Evolutionary conservation across 2,888 invertebrate genomes (phyloP).

Genomic region (Idaea biselata): DNA sequence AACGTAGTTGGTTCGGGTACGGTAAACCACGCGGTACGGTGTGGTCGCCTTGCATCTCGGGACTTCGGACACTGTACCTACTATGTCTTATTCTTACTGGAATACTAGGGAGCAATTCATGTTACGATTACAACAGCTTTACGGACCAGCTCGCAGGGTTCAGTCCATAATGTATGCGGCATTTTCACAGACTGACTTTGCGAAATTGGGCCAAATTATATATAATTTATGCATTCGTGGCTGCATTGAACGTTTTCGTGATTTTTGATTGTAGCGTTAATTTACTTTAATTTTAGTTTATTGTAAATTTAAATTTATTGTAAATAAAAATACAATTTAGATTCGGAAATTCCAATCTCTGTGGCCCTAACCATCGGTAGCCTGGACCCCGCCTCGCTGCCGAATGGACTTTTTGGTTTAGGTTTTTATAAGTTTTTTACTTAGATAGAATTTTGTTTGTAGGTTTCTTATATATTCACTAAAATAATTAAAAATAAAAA

Average conservation of each 20-base stretch:
- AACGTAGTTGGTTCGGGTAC: slow-evolving; percentile 25
- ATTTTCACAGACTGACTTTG: neutral
- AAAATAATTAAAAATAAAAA: too few relatives aligned
- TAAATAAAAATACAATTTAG: too few relatives aligned
- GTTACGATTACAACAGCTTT: neutral
- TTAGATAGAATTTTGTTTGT: too few relatives aligned
- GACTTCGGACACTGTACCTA: neutral
- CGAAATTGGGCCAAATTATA: neutral
- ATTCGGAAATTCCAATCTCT: too few relatives aligned
- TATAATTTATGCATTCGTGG: neutral
- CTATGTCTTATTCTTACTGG: neutral
- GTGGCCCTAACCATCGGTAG: too few relatives aligned
- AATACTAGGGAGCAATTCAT: neutral
- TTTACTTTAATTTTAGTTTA: too few relatives aligned
- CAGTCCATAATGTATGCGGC: neutral
- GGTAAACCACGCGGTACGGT: slow-evolving; percentile 21
- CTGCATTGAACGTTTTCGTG: neutral
- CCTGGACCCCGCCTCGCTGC: too few relatives aligned
- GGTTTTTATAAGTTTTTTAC: too few relatives aligned
- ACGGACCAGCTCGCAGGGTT: neutral
- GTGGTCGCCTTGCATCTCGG: neutral
- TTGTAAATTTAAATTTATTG: too few relatives aligned
- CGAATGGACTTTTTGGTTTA: too few relatives aligned
- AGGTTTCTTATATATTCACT: too few relatives aligned
- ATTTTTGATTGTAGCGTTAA: too few relatives aligned